Percentiles rank a stretch among this genome's conserved stretches.
Conservation (phyloP, 1,140 invertebrate genomes). For the Ladona fulva region DNA sequence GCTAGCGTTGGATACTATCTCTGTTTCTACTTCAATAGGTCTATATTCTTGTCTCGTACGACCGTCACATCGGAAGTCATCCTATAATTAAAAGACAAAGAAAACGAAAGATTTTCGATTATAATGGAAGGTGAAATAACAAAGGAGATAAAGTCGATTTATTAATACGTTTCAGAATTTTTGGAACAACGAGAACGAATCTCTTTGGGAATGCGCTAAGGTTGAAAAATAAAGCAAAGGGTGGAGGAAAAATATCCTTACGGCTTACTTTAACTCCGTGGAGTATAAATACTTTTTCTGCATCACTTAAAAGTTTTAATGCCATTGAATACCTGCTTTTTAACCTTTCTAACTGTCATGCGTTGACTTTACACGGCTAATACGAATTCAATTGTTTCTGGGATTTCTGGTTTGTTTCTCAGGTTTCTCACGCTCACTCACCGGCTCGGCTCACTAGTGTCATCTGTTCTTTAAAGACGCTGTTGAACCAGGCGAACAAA, state of each 20-base stretch:
- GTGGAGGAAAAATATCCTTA: no score
- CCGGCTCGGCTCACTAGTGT: no score
- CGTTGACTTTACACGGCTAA: no score
- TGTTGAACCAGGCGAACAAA: no score
- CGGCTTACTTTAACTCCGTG: slow-evolving; percentile 77
- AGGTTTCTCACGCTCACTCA: no score
- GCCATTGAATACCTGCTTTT: slow-evolving; percentile 34
- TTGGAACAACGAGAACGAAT: not conserved
- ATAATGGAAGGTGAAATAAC: slow-evolving; percentile 12
- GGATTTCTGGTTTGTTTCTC: no score
- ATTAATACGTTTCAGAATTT: not conserved
- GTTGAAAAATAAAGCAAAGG: not conserved
- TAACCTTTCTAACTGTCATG: no score
- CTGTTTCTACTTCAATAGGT: slow-evolving; percentile 82
- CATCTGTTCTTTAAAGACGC: no score
- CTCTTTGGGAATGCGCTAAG: not conserved
- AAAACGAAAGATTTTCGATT: slow-evolving; percentile 15
- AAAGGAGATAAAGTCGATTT: slow-evolving; percentile 1
- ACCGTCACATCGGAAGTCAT: slow-evolving; percentile 82
- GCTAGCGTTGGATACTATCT: slow-evolving; percentile 79
- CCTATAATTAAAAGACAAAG: slow-evolving; percentile 45
- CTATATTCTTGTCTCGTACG: slow-evolving; percentile 75
- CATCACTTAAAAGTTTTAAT: slow-evolving; percentile 58
- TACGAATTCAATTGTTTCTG: no score
- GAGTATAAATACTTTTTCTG: slow-evolving; percentile 81